These are phyloP conservation scores for Drosophila atripex DNA, from an alignment of 2,888 invertebrate genomes.

Conservation along the genomic window DNA sequence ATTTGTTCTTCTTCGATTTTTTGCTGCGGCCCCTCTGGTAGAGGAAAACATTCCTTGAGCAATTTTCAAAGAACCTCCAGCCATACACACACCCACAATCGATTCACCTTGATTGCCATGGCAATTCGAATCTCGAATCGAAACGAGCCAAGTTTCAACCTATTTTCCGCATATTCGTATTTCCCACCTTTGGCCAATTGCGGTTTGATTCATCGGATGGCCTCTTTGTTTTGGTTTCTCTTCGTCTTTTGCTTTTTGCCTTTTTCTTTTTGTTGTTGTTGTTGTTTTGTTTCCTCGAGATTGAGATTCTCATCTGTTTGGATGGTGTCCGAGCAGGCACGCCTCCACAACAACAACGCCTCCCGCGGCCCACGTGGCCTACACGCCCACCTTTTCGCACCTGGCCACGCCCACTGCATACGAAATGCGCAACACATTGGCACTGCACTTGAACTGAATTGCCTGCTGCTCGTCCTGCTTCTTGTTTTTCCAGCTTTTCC, in stretches of 20 bases:
- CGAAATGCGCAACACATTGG: conserved; percentile 71
- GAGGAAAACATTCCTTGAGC: background rate
- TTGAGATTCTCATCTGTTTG: conserved; percentile 26
- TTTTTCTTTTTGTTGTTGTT: background rate
- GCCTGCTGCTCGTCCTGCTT: conserved; percentile 12
- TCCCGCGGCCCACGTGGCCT: no score
- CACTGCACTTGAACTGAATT: conserved; percentile 64
- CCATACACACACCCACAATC: background rate
- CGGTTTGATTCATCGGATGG: conserved; percentile 20
- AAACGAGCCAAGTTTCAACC: conserved; percentile 1
- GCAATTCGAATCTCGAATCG: background rate
- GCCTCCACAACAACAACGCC: background rate
- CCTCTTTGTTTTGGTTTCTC: conserved; percentile 8
- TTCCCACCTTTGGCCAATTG: conserved; percentile 30
- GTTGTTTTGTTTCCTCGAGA: conserved; percentile 6
- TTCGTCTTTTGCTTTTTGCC: background rate
- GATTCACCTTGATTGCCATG: conserved; percentile 21
- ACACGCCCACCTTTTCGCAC: conserved; percentile 4
- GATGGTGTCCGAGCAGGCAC: conserved; percentile 15
- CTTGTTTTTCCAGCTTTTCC: background rate
- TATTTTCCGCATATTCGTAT: background rate
- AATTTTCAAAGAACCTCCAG: conserved; percentile 1
- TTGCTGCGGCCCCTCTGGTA: background rate
- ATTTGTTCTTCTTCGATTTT: background rate
- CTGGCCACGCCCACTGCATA: conserved; percentile 49